Evolutionary conservation across 2,113 vertebrate species (phyloP).

Genomic region (Eleginops maclovinus): DNA sequence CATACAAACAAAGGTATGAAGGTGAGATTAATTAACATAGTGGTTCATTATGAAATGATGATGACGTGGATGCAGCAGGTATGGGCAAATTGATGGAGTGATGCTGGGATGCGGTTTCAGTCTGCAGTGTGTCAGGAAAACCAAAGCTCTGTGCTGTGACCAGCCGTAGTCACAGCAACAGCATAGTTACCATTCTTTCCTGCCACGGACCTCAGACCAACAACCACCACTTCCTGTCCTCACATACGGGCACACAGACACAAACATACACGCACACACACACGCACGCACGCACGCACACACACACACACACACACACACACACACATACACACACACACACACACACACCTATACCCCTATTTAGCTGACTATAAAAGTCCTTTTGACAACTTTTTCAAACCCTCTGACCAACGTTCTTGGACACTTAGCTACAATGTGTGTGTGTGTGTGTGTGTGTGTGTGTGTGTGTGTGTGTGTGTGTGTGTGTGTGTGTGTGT

Average conservation of each 20-base stretch:
- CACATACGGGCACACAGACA: constrained; percentile 52
- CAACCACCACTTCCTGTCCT: constrained; percentile 82
- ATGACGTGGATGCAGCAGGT: constrained; percentile 20
- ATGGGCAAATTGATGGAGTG: constrained; percentile 33
- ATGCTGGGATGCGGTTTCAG: constrained; percentile 73
- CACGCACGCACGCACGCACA: constrained; percentile 51
- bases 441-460: constrained; percentile 2
- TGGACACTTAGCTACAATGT: constrained; percentile 35
- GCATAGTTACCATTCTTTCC: constrained; percentile 86
- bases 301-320: constrained; percentile 55
- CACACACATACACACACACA: constrained; percentile 51
- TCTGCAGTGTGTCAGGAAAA: constrained; percentile 78
- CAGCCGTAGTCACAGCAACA: constrained; percentile 79
- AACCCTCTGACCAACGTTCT: constrained; percentile 38
- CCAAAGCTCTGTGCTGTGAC: constrained; percentile 77
- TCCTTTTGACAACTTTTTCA: constrained; percentile 63
- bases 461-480: constrained; percentile 5
- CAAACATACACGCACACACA: constrained; percentile 35
- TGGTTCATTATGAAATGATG: constrained; percentile 15
- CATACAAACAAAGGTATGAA: neutral
- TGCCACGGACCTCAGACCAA: constrained; percentile 83
- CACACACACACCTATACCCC: constrained; percentile 51
- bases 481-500: constrained; percentile 2
- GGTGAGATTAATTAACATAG: constrained; percentile 8
- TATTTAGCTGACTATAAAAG: constrained; percentile 59